A percentile compares a stretch with the other conserved stretches of the same genome.
phyloP scores from a whole-genome alignment of 2,113 vertebrate species.

The Apodemus sylvaticus region DNA sequence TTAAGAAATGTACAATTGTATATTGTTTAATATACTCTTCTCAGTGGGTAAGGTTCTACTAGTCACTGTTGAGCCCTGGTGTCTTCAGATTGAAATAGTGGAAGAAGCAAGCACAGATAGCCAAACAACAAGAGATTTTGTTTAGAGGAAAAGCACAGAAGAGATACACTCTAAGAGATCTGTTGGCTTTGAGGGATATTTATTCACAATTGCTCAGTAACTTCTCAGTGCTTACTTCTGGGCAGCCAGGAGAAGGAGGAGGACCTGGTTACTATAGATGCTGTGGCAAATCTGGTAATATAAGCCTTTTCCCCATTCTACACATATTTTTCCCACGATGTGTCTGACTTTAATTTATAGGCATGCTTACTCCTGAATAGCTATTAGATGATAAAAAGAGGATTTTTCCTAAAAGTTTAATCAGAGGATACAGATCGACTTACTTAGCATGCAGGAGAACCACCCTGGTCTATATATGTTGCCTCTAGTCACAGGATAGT shows the following conservation, averaged over 20 bases:
- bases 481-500: not conserved
- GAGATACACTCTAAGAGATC: not conserved
- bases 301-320: not conserved
- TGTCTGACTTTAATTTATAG: not conserved
- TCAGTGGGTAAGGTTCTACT: fast-evolving
- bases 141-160: not conserved
- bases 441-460: not conserved
- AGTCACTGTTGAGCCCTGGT: not conserved
- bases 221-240: too few species aligned
- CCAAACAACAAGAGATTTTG: not conserved
- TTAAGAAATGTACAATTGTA: not conserved
- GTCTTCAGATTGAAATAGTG: not conserved
- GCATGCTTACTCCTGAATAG: not conserved
- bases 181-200: not conserved
- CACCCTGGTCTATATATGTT: not conserved
- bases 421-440: not conserved
- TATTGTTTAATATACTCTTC: not conserved
- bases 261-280: not conserved
- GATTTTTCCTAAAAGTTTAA: not conserved
- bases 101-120: not conserved
- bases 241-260: not conserved
- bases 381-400: not conserved
- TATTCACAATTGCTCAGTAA: not conserved
- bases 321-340: not conserved
- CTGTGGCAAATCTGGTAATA: not conserved